These are phyloP conservation scores for Callaeas wilsoni DNA, from an alignment of 2,113 vertebrate species.

Conservation along the genomic window DNA sequence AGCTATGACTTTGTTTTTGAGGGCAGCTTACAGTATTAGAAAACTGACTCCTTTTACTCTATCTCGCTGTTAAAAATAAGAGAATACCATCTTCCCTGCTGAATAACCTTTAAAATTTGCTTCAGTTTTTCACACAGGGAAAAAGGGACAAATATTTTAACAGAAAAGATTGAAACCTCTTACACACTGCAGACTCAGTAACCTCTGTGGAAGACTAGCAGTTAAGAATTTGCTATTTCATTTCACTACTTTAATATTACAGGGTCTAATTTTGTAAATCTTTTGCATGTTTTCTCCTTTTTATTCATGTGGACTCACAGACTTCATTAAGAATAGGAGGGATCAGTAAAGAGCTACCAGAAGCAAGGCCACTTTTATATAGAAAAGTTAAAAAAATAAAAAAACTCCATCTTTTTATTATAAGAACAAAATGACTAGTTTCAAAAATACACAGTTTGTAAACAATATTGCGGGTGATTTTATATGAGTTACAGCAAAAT, in stretches of 20 bases:
- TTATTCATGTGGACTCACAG: neutral
- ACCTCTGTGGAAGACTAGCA: neutral
- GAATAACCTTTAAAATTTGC: neutral
- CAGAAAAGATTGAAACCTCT: neutral
- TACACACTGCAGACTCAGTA: neutral
- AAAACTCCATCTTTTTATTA: neutral
- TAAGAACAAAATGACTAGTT: fast-evolving
- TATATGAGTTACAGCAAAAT: neutral
- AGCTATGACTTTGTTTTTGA: neutral
- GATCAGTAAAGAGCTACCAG: neutral
- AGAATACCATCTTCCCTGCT: neutral
- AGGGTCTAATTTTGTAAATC: neutral
- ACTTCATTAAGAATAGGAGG: neutral
- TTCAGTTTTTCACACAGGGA: neutral
- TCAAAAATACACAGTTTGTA: neutral
- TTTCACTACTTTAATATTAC: neutral
- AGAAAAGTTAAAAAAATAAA: neutral
- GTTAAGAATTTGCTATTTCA: neutral
- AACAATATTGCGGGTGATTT: neutral
- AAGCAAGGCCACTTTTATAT: neutral
- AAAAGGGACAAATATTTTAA: neutral
- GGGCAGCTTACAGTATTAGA: neutral
- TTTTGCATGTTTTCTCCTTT: neutral
- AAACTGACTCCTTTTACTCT: neutral
- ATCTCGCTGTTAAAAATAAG: neutral